Conservation (phyloP, 1,140 invertebrate genomes). For the Conus betulinus region DNA sequence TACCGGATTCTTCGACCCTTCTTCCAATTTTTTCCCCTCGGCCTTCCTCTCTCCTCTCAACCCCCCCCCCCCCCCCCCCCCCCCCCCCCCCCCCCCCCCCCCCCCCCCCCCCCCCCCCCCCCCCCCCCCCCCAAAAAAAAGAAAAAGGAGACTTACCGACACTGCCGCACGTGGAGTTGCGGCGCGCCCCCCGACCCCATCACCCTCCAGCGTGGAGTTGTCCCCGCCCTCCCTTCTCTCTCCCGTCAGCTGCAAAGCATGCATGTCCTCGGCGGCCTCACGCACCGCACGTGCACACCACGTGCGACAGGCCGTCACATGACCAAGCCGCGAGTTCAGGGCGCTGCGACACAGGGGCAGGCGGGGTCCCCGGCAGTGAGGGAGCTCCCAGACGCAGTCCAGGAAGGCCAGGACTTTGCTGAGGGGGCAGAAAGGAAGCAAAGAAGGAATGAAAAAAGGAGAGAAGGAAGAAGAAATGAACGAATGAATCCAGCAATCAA, state of each 20-base stretch:
- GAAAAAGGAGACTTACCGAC: too few species aligned
- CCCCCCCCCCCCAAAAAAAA: too few species aligned
- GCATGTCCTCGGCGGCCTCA: background rate
- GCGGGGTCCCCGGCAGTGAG: background rate
- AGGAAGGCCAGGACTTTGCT: background rate
- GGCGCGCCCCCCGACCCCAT: background rate
- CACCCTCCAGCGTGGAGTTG: background rate
- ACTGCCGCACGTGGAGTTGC: background rate
- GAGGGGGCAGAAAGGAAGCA: background rate
- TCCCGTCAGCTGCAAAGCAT: background rate
- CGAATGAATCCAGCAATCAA: background rate
- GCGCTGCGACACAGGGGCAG: background rate
- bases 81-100: too few species aligned
- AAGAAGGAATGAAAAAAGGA: too few species aligned
- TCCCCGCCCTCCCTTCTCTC: background rate
- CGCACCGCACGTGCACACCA: constrained; percentile 12
- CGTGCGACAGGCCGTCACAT: background rate
- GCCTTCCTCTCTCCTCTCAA: too few species aligned
- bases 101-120: too few species aligned
- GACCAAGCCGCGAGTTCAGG: background rate
- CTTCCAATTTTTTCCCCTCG: too few species aligned
- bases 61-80: too few species aligned
- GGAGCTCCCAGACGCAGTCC: background rate
- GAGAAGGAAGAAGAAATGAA: too few species aligned
- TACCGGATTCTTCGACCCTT: too few species aligned